Conservation (phyloP, 2,888 invertebrate species). For the Ornithoptera alexandrae region DNA sequence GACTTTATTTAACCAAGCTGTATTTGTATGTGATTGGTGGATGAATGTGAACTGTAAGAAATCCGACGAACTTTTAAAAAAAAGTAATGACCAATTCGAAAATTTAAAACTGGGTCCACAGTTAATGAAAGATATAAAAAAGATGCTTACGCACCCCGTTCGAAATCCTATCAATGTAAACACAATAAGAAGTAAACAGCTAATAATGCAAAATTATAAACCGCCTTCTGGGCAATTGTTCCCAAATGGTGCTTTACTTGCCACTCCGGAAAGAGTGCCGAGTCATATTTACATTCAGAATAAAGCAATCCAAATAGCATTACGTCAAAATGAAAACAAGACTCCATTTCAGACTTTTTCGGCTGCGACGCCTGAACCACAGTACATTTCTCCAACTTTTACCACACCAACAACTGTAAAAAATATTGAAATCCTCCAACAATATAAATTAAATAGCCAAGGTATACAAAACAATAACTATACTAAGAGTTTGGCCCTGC, state of each 20-base stretch:
- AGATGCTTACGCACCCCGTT: constrained; percentile 78
- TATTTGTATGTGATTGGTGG: constrained; percentile 85
- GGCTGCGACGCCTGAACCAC: constrained; percentile 62
- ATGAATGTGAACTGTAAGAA: constrained; percentile 81
- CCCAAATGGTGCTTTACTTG: constrained; percentile 56
- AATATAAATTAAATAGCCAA: constrained; percentile 43
- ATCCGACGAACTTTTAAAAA: constrained; percentile 62
- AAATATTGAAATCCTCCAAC: constrained; percentile 53
- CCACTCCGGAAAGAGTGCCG: constrained; percentile 53
- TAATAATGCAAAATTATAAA: constrained; percentile 71
- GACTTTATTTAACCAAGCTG: constrained; percentile 83
- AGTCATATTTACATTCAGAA: constrained; percentile 58
- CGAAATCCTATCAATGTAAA: constrained; percentile 63
- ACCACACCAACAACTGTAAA: constrained; percentile 43
- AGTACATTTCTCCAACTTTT: constrained; percentile 51
- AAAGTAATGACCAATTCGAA: constrained; percentile 67
- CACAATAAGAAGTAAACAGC: constrained; percentile 56
- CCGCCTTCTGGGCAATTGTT: constrained; percentile 66
- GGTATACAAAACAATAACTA: constrained; percentile 30
- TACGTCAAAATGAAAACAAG: constrained; percentile 43
- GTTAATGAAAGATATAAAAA: constrained; percentile 79
- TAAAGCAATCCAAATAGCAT: constrained; percentile 54
- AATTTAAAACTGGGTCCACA: constrained; percentile 75
- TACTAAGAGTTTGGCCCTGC: constrained; percentile 30
- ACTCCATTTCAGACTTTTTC: constrained; percentile 51